Evolutionary conservation across 2,797 vertebrate genomes (phyloP), one percentile per base, ranked within the genome.

Genomic region (Myripristis jacobus): DNA sequence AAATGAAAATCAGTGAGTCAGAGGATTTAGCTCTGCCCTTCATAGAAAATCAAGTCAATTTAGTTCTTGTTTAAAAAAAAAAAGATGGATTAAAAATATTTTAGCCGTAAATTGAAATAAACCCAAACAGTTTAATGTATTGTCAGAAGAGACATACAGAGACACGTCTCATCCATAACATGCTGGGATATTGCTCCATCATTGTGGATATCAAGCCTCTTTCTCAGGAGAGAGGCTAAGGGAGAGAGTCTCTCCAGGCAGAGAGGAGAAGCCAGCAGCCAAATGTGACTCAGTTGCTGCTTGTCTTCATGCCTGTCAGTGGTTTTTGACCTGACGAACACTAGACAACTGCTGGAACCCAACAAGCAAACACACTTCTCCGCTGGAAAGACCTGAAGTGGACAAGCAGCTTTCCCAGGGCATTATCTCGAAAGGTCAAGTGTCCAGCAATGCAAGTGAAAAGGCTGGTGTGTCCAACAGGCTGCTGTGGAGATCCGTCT

Each of bases 341-440:
- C 9, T 31, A 31, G 29, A 41, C 24, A 67, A 19, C 22, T 24
- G 12, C 36, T 29, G 15, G n/a, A 66, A 29, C 4, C 36, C 25
- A 46, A 5, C 25, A 13, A 12, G 43, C 9, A 64, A 55, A 47
- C 43, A 9, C 41, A n/a, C 48, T 27, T 66, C 54, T 64, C 68
- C 8, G 46, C 50, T 48, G 24, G 18, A 24, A 55, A 38, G 34
- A 47, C 36, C 36, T 36, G 48, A 57, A 74, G 60, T 1, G 18
- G 48, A 53, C 61, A 69, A 80, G 56, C 59, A 47, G 25, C 60
- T 55, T 75, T 75, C 60, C 51, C 56, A 22, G 61, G 73, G 61
- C 57, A 85, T 89, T 82, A 68, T 79, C 62, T 64, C 66, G 1
- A 78, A 87, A 89, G 80, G 77, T 83, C 77, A 81, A 0, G 53